Percentiles rank a stretch among this genome's conserved stretches.
phyloP scores from a whole-genome alignment of 1,140 invertebrate genomes.

The Scaptomyza graminum region DNA sequence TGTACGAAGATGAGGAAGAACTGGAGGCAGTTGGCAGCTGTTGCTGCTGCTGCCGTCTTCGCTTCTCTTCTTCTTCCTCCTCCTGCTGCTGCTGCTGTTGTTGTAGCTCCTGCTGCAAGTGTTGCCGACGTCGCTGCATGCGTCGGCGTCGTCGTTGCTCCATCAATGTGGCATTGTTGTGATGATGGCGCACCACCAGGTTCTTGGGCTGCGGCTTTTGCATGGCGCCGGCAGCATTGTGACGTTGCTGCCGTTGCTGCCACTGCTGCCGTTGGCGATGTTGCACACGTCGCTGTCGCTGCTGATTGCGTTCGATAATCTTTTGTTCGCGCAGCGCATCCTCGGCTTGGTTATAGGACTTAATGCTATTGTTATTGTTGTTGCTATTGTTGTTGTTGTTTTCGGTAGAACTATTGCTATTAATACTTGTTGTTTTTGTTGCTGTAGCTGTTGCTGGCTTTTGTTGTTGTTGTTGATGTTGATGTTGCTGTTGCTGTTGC shows the following conservation, averaged over 20 bases:
- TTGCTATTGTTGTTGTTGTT: conserved; percentile 36
- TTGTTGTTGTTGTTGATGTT: conserved; percentile 25
- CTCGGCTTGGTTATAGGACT: conserved; percentile 57
- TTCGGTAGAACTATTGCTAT: conserved; percentile 69
- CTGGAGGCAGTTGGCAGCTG: conserved; percentile 68
- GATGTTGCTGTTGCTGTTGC: conserved; percentile 6
- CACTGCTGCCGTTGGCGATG: conserved; percentile 24
- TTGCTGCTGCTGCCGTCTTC: conserved; percentile 25
- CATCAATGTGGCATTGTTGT: conserved; percentile 69
- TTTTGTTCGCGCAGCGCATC: conserved; percentile 42
- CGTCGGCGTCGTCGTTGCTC: conserved; percentile 56
- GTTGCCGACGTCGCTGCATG: conserved; percentile 52
- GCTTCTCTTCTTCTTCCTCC: conserved; percentile 10
- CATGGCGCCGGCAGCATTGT: conserved; percentile 41
- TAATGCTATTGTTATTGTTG: conserved; percentile 58
- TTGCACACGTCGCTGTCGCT: conserved; percentile 21
- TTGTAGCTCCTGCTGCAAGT: conserved; percentile 34
- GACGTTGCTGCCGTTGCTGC: conserved; percentile 32
- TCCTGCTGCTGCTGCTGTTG: conserved; percentile 38
- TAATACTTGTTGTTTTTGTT: conserved; percentile 69
- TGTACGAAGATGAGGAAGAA: conserved; percentile 64
- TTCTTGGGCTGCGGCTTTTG: conserved; percentile 70
- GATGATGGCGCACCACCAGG: conserved; percentile 67
- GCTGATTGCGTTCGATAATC: conserved; percentile 40
- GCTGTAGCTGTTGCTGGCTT: conserved; percentile 8